These are phyloP conservation scores for Asarcornis scutulata DNA, from an alignment of 2,113 vertebrate genomes.

Conservation along the genomic window DNA sequence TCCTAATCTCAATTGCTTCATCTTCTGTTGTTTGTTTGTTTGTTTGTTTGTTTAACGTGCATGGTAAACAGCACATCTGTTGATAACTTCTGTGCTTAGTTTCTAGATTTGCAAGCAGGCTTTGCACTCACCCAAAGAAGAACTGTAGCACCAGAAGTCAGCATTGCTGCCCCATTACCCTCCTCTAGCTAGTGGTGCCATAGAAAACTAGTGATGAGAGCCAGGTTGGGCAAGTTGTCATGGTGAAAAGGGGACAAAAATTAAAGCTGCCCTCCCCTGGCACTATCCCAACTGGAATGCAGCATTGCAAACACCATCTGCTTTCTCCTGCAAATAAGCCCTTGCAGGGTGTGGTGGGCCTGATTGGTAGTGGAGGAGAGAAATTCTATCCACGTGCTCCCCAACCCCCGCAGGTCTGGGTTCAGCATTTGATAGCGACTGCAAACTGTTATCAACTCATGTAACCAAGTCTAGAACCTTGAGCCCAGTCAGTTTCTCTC, in stretches of 20 bases:
- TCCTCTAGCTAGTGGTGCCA: neutral
- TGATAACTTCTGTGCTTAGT: neutral
- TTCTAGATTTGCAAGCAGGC: neutral
- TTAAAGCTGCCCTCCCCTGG: constrained; percentile 47
- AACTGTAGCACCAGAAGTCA: neutral
- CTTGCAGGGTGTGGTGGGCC: neutral
- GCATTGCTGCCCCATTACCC: neutral
- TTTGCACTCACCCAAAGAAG: neutral
- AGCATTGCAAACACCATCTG: constrained; percentile 49
- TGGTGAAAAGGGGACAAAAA: constrained; percentile 46
- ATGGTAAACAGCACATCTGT: neutral
- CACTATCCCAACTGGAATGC: constrained; percentile 44
- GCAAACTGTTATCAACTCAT: neutral
- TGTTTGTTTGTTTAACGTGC: neutral
- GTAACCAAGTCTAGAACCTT: neutral
- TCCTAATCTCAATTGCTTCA: neutral
- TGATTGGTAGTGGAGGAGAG: neutral
- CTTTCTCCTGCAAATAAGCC: constrained; percentile 19
- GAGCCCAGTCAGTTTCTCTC: neutral
- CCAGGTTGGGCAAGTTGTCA: constrained; percentile 2
- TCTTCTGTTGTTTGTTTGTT: neutral
- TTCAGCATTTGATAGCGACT: neutral
- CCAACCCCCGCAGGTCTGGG: neutral
- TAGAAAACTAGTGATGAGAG: neutral
- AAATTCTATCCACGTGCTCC: neutral